Evolutionary conservation across 2,113 vertebrate species (phyloP).

Genomic region (Hippocampus mohnikei): DNA sequence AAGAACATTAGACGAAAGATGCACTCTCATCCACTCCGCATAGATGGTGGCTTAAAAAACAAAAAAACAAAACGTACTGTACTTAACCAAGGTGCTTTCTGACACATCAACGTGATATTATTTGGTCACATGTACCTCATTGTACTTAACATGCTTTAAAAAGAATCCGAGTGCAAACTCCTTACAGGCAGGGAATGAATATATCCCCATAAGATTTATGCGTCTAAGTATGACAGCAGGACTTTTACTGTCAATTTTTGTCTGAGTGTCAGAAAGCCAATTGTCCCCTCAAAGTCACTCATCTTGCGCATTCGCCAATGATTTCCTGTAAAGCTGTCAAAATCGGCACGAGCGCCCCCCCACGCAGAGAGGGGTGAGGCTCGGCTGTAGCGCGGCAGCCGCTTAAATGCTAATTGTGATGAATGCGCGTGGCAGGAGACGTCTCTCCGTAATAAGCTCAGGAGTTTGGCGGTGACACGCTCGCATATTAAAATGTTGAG

Average conservation of each 20-base stretch:
- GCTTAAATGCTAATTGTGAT: slow-evolving; percentile 59
- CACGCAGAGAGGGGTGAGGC: neutral
- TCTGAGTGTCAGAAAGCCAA: slow-evolving; percentile 30
- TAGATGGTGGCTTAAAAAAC: neutral
- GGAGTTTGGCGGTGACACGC: slow-evolving; percentile 35
- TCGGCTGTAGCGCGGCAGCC: slow-evolving; percentile 13
- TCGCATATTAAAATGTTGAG: slow-evolving; percentile 40
- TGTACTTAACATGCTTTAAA: neutral
- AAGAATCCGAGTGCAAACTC: neutral
- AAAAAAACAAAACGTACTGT: neutral
- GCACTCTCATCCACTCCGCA: neutral
- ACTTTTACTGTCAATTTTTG: slow-evolving; percentile 12
- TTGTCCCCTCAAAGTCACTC: slow-evolving; percentile 45
- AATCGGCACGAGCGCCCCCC: slow-evolving; percentile 24
- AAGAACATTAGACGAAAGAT: neutral
- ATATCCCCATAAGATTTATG: neutral
- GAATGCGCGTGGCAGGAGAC: slow-evolving; percentile 41
- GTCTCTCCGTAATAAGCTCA: slow-evolving; percentile 42
- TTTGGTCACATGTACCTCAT: neutral
- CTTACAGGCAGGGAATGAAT: neutral
- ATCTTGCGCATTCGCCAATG: slow-evolving; percentile 31
- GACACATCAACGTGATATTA: neutral
- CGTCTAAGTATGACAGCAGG: neutral
- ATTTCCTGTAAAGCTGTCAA: slow-evolving; percentile 64
- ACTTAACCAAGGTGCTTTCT: neutral